Base-by-base conservation (phyloP, 1,140 invertebrate species). In the Ylistrum balloti region DNA sequence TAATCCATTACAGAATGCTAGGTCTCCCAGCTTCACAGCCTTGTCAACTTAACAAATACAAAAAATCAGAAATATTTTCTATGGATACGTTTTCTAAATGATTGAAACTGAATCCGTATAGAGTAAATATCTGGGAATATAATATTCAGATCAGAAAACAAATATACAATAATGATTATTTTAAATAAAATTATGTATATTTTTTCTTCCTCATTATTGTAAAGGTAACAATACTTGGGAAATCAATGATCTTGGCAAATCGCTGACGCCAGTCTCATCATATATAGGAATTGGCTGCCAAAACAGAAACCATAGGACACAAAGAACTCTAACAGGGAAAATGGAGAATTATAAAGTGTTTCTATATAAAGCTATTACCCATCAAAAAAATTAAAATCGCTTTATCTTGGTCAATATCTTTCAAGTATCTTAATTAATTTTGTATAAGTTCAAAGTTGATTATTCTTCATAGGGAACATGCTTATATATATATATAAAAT, bases 211-310 rank as follows among this genome's bases (percentile, higher is more conserved):
- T n/a, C n/a, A n/a, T n/a, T n/a, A n/a, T n/a, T n/a, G n/a, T 74
- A 0, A 74, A 74, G 56, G 22, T 74, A n/a, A 74, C 56, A 74
- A 74, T 74, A n/a, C 56, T 28, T 74, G n/a, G 22, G 3, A n/a
- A n/a, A 17, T 74, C 20, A 74, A 17, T 28, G n/a, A 74, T 74
- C 17, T 1, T 2, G n/a, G 56, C 56, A 74, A 74, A 74, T 74
- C 22, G 22, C 56, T 74, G 56, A 74, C 56, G 56, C 56, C 56
- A 74, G 56, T 28, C 56, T 74, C 56, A 74, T 74, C 56, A 74
- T 74, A 74, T 74, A 74, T 74, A 74, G 56, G 56, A 74, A 74
- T 74, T 28, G n/a, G 56, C 56, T 74, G 56, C 56, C 56, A 74
- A 28, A 74, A 74, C 9, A 17, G 56, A 74, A 28, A 74, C 56